Conservation (phyloP, 2,113 vertebrate genomes). For the Edolisoma coerulescens region DNA sequence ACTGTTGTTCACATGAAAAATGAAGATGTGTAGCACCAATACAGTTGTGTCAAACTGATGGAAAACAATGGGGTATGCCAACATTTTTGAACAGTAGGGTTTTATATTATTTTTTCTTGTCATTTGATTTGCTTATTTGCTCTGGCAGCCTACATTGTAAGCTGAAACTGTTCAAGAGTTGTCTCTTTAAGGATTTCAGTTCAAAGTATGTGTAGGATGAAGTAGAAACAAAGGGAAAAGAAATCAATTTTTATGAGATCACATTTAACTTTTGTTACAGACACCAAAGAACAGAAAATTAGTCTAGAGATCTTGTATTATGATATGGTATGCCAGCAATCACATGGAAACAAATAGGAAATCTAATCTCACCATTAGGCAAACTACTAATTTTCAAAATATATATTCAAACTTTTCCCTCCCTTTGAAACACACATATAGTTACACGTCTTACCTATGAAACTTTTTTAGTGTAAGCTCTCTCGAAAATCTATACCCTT, state of each 20-base stretch:
- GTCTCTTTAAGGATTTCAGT: neutral
- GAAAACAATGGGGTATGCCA: neutral
- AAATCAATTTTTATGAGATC: neutral
- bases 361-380: neutral
- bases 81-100: neutral
- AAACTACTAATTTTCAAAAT: neutral
- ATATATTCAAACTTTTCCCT: neutral
- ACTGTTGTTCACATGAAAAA: neutral
- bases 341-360: neutral
- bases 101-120: neutral
- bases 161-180: neutral
- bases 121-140: neutral
- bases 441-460: neutral
- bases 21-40: neutral
- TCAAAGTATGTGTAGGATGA: neutral
- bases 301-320: neutral
- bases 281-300: neutral
- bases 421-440: neutral
- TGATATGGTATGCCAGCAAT: neutral
- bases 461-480: neutral
- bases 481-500: neutral
- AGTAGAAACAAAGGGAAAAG: neutral
- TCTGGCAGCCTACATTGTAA: neutral
- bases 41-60: neutral
- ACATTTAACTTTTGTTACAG: neutral